Evolutionary conservation across 30 jellyfish, hydroid and myxozoan species (phyloP).

Genomic region (Mastigias papua): DNA sequence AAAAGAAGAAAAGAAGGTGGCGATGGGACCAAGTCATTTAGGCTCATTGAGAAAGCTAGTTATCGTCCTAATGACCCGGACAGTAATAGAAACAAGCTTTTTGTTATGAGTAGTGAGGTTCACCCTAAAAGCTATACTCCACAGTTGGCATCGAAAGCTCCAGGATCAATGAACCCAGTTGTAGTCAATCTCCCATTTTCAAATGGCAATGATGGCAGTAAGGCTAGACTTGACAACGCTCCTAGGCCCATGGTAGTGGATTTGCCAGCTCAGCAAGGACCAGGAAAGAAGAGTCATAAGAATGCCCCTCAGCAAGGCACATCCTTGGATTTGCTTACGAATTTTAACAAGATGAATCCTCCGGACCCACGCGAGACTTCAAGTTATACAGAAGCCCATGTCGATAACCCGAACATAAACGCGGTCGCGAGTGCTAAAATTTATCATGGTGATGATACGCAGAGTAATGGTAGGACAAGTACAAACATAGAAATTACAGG

Average conservation of each 20-base stretch:
- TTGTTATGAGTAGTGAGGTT: not conserved
- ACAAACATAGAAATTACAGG: conserved; percentile 68
- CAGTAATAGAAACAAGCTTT: not conserved
- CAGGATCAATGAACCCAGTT: conserved; percentile 18
- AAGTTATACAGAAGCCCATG: conserved; percentile 79
- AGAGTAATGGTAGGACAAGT: conserved; percentile 39
- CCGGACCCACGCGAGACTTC: conserved; percentile 68
- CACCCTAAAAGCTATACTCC: not conserved
- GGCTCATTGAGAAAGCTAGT: conserved; percentile 60
- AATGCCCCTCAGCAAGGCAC: conserved; percentile 60
- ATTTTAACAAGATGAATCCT: conserved; percentile 15
- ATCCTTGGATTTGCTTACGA: conserved; percentile 33
- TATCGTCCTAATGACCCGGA: conserved; percentile 62
- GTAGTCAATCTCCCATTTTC: conserved; percentile 60
- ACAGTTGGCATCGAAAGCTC: not conserved
- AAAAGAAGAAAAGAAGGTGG: not conserved
- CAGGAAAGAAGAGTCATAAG: not conserved
- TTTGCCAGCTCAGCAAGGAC: not conserved
- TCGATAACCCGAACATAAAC: conserved; percentile 66
- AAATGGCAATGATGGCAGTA: conserved; percentile 21
- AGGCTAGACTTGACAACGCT: not conserved
- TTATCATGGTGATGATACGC: conserved; percentile 47
- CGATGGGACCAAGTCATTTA: conserved; percentile 6
- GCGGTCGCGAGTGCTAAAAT: conserved; percentile 80
- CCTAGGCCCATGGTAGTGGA: not conserved